phyloP scores from a whole-genome alignment of 2,113 vertebrate species.

The Madoqua kirkii region DNA sequence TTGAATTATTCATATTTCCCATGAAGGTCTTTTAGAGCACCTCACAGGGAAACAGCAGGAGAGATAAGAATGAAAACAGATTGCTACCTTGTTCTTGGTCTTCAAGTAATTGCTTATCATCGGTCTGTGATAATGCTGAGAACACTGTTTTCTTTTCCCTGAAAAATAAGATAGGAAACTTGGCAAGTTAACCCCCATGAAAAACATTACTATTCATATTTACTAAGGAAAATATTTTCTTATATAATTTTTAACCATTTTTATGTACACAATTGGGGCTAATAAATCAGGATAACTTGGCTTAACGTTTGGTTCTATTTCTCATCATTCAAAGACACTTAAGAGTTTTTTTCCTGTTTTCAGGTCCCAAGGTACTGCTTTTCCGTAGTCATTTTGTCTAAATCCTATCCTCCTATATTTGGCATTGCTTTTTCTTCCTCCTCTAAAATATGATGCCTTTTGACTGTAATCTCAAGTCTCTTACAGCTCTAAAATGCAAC shows the following conservation, averaged over 20 bases:
- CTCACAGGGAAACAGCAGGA: neutral
- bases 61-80: neutral
- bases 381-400: neutral
- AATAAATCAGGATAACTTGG: neutral
- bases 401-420: neutral
- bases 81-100: slow-evolving; percentile 10
- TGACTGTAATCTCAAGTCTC: neutral
- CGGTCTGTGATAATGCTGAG: neutral
- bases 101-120: neutral
- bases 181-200: neutral
- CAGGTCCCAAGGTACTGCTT: neutral
- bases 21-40: neutral
- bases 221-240: slow-evolving; percentile 11
- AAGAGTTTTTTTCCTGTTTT: neutral
- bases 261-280: neutral
- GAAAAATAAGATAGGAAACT: neutral
- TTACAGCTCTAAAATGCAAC: neutral
- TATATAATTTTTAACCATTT: neutral
- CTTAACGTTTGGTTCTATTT: slow-evolving; percentile 37
- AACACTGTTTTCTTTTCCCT: neutral
- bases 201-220: neutral
- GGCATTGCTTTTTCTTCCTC: neutral
- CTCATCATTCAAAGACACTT: neutral
- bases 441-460: neutral
- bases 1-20: neutral